Percentiles rank a stretch among this genome's conserved stretches.
Evolutionary conservation across 2,797 vertebrate genomes (phyloP).

Genomic region (Cacajao melanocephalus): DNA sequence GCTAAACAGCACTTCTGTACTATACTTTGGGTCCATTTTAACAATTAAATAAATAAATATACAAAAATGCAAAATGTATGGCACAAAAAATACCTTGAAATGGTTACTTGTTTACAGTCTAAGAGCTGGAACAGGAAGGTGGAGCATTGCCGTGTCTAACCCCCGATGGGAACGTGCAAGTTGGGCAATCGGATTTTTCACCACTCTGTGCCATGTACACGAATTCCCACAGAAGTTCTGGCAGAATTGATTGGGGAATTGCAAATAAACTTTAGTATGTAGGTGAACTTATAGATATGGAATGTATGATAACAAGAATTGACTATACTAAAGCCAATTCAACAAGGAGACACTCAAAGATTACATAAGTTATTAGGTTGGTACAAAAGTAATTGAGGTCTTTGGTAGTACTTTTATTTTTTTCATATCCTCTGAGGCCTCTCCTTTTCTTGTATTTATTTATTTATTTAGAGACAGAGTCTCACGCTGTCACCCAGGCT

Average conservation of each 20-base stretch:
- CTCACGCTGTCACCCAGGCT: not conserved
- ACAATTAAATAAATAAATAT: not conserved
- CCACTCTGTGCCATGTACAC: not conserved
- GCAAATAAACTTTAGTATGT: not conserved
- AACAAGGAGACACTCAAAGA: not conserved
- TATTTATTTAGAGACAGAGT: not conserved
- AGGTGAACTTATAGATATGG: not conserved
- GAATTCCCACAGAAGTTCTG: not conserved
- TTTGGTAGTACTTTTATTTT: not conserved
- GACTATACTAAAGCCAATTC: not conserved
- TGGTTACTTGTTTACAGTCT: not conserved
- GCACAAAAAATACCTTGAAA: not conserved
- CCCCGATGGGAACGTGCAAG: not conserved
- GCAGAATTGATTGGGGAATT: not conserved
- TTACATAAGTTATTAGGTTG: not conserved
- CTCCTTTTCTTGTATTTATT: not conserved
- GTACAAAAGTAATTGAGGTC: not conserved
- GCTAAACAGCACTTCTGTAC: not conserved
- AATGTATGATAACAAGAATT: not conserved
- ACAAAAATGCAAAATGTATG: not conserved
- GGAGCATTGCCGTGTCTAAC: not conserved
- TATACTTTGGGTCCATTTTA: not conserved
- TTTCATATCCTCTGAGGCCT: not conserved
- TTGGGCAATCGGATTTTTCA: not conserved
- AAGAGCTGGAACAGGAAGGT: not conserved